Evolutionary conservation across 35 echinoderm and acorn worm species (phyloP).

Genomic region (Ophioderma brevispina): DNA sequence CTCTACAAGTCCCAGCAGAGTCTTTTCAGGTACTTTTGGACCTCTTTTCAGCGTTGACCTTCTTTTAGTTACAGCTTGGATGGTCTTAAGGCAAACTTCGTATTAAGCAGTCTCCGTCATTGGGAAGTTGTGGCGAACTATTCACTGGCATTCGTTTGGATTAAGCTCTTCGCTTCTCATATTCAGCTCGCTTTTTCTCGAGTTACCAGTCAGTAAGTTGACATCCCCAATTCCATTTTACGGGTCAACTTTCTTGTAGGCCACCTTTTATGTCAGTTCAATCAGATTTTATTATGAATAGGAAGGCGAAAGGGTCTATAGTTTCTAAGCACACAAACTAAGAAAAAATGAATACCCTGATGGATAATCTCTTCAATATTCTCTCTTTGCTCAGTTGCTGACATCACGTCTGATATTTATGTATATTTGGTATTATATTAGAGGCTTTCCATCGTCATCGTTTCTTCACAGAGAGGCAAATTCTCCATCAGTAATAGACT

Average conservation of each 20-base stretch:
- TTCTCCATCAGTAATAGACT: too few relatives aligned
- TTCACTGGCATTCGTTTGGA: background rate
- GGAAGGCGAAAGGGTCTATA: too few relatives aligned
- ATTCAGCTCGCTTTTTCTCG: background rate
- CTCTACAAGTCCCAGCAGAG: background rate
- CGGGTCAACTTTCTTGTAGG: background rate
- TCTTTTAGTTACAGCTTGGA: background rate
- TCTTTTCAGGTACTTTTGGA: background rate
- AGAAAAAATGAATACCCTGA: too few relatives aligned
- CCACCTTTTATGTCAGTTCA: background rate
- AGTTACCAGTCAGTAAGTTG: background rate
- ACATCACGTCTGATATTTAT: too few relatives aligned
- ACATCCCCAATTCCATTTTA: background rate
- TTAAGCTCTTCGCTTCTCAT: background rate
- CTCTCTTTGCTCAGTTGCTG: too few relatives aligned
- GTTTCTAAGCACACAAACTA: too few relatives aligned
- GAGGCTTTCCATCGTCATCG: too few relatives aligned
- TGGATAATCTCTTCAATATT: too few relatives aligned
- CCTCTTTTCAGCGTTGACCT: background rate
- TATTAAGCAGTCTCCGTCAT: background rate
- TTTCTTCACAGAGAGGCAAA: too few relatives aligned
- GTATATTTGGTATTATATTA: too few relatives aligned
- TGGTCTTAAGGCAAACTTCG: background rate
- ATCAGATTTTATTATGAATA: background rate
- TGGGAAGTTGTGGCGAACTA: background rate